phyloP scores from a whole-genome alignment of 2,888 invertebrate genomes.

The Ellobium chinense region DNA sequence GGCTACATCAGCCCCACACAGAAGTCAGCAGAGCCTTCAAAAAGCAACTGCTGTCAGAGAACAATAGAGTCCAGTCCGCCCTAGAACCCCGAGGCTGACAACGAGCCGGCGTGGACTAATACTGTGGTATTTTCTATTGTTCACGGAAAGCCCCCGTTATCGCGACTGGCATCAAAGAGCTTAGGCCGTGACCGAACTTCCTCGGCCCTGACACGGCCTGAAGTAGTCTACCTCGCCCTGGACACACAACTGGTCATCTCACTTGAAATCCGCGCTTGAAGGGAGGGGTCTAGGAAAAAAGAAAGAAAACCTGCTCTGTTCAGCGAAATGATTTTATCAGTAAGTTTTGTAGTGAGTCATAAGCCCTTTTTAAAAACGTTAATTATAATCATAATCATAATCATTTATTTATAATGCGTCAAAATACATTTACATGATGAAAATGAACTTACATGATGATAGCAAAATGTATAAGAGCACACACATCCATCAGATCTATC shows the following conservation, averaged over 20 bases:
- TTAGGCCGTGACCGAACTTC: neutral
- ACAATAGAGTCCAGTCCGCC: neutral
- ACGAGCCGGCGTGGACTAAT: neutral
- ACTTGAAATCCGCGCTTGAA: neutral
- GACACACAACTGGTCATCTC: neutral
- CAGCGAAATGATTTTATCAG: too few species aligned
- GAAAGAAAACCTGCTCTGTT: too few species aligned
- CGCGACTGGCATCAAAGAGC: conserved; percentile 12
- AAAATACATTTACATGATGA: too few species aligned
- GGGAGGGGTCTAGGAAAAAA: neutral
- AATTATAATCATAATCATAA: too few species aligned
- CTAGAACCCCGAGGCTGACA: neutral
- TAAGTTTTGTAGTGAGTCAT: too few species aligned
- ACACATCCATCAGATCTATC: too few species aligned
- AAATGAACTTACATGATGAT: too few species aligned
- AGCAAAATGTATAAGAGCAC: too few species aligned
- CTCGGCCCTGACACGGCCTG: neutral
- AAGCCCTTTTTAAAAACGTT: too few species aligned
- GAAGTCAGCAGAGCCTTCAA: neutral
- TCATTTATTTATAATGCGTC: too few species aligned
- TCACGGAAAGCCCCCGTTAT: neutral
- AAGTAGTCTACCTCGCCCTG: neutral
- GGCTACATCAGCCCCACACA: too few species aligned
- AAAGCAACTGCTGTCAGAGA: neutral
- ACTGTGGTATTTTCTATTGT: neutral